Base-by-base conservation (phyloP, 2,113 vertebrate genomes). In the Nibea coibor region DNA sequence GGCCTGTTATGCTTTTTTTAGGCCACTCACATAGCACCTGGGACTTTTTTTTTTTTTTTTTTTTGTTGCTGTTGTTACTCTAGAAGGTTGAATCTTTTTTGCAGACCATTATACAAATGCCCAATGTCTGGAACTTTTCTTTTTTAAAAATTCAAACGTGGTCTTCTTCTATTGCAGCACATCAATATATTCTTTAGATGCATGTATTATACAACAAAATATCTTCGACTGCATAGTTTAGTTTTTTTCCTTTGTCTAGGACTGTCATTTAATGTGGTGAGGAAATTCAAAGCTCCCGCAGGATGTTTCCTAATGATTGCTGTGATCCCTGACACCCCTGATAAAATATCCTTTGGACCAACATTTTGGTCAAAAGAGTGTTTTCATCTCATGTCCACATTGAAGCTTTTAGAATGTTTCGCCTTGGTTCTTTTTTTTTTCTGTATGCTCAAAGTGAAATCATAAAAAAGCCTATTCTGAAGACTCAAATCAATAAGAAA, bases 11-110 rank as follows among this genome's bases (percentile, higher is more conserved):
- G 35, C 35, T 39, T 39, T 47, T 67, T 72, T 57, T 17, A 16
- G 58, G 39, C 12, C 24, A n/a, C 72, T 67, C 8, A 62, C 24
- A 35, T 39, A 39, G 50, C 69, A 75, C 47, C 12, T 65, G 10
- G 12, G 42, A 76, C n/a, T 9, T 70, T 26, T 17, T 12, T 7
- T 26, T n/a, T 9, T 7, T 54, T 16, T 11, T 61, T 2, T 35
- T 4, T 59, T 26, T 26, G 1, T 26, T 26, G 24, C 24, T 26
- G 24, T 26, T 35, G 12, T 50, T 39, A 10, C 16, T 7, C 2
- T 48, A 42, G 39, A 42, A 63, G 65, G 48, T 69, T 39, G 10
- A n/a, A n/a, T 71, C 15, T 10, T 4, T 39, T 68, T 54, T 24
- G 24, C 2, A 42, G 0, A 5, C 12, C 20, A 45, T 62, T 63